Evolutionary conservation across 2,888 invertebrate genomes (phyloP).

Genomic region (Galeopsomyia nigrocyanea): DNA sequence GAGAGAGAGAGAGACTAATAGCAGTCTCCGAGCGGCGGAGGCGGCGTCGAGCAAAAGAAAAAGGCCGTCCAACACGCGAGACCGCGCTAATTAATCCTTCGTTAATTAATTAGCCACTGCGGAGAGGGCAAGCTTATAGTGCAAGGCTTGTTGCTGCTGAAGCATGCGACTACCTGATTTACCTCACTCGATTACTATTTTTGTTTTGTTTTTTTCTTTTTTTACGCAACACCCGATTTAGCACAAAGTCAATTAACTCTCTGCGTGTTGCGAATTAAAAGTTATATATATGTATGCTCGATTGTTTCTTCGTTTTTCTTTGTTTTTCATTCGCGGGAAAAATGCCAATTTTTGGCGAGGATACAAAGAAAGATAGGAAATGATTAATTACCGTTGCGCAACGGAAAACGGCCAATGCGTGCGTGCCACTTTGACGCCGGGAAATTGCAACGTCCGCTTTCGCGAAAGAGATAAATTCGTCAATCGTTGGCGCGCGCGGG

Average conservation of each 20-base stretch:
- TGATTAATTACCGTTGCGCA: not conserved
- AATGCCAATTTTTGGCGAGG: not conserved
- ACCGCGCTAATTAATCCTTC: slow-evolving; percentile 39
- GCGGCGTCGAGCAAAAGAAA: too few relatives aligned
- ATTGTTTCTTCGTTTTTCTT: too few relatives aligned
- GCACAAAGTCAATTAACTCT: slow-evolving; percentile 33
- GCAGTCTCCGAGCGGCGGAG: not conserved
- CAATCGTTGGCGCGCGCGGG: not conserved
- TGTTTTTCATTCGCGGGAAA: too few relatives aligned
- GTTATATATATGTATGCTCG: too few relatives aligned
- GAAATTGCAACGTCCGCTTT: too few relatives aligned
- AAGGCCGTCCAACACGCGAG: slow-evolving; percentile 3
- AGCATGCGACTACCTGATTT: not conserved
- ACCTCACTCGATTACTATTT: slow-evolving; percentile 15
- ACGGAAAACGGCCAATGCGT: not conserved
- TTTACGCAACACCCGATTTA: slow-evolving; percentile 2
- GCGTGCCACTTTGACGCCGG: not conserved
- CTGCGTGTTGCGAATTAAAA: not conserved
- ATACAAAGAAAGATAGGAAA: not conserved
- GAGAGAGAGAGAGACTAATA: not conserved
- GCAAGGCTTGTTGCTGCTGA: not conserved
- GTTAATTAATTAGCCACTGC: slow-evolving; percentile 39
- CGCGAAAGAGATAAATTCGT: too few relatives aligned
- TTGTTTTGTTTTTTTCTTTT: not conserved
- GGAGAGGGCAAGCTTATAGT: not conserved